Evolutionary conservation across 2,888 invertebrate genomes (phyloP).

Genomic region (Yponomeuta evonymella): DNA sequence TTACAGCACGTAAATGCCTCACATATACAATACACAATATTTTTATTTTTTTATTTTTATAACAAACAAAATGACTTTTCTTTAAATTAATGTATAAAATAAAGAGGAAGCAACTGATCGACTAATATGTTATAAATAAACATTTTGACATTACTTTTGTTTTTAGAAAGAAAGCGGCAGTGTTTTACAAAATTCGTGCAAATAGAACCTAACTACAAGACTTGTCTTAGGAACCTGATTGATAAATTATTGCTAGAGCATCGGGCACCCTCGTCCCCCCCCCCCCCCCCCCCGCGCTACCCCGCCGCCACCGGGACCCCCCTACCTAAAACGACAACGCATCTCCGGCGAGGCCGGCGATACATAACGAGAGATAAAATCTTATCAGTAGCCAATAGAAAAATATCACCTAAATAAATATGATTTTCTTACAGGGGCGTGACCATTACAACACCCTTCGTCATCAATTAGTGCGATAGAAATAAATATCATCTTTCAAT

Average conservation of each 20-base stretch:
- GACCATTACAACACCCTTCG: constrained; percentile 17
- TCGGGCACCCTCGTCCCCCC: constrained; percentile 34
- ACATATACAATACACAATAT: constrained; percentile 42
- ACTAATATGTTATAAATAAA: constrained; percentile 53
- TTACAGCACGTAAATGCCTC: constrained; percentile 72
- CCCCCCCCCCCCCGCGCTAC: constrained; percentile 41
- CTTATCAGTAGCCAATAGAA: constrained; percentile 75
- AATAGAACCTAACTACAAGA: constrained; percentile 73
- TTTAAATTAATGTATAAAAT: constrained; percentile 33
- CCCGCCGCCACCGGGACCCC: constrained; percentile 26
- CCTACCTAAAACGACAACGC: constrained; percentile 33
- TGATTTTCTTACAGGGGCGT: constrained; percentile 56
- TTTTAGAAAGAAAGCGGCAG: constrained; percentile 69
- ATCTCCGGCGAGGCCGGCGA: constrained; percentile 48
- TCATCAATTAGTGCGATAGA: constrained; percentile 28
- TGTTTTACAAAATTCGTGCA: constrained; percentile 73
- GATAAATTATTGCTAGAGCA: constrained; percentile 75
- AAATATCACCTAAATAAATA: constrained; percentile 77
- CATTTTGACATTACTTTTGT: constrained; percentile 20
- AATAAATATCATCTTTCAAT: constrained; percentile 36
- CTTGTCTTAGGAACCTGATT: constrained; percentile 75
- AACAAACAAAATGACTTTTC: constrained; percentile 60
- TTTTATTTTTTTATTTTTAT: constrained; percentile 42
- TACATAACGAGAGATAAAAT: constrained; percentile 65
- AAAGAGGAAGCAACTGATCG: constrained; percentile 61